phyloP scores from a whole-genome alignment of 2,888 invertebrate species.

The Myopa testacea region DNA sequence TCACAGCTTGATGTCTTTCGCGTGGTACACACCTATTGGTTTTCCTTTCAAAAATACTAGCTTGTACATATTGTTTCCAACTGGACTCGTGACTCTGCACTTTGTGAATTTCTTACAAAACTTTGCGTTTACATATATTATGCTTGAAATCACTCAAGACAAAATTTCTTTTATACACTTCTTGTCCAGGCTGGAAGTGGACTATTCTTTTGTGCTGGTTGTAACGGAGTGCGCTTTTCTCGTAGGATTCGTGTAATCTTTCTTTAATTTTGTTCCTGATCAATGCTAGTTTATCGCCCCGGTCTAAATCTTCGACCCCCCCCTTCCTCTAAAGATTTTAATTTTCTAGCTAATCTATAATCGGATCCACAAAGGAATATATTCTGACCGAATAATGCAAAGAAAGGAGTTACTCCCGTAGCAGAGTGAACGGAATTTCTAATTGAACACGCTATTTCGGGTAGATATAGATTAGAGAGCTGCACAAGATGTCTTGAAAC shows the following conservation, averaged over 20 bases:
- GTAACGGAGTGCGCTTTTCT: not conserved
- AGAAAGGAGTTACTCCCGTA: not conserved
- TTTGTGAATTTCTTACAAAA: not conserved
- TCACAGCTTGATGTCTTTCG: not conserved
- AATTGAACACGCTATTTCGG: not conserved
- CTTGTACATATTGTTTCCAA: constrained; percentile 8
- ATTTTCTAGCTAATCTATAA: not conserved
- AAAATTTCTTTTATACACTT: not conserved
- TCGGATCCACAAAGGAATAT: not conserved
- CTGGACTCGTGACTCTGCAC: not conserved
- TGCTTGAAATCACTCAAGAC: not conserved
- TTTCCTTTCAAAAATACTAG: not conserved
- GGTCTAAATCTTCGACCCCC: no score
- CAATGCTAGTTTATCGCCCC: not conserved
- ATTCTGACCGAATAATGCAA: not conserved
- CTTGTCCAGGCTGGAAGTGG: not conserved
- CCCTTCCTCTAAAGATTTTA: not conserved
- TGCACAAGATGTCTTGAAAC: no score
- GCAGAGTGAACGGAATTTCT: not conserved
- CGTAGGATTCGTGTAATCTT: not conserved
- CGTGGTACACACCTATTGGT: not conserved
- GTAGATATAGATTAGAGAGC: constrained; percentile 14
- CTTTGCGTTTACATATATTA: constrained; percentile 1
- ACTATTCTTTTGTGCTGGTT: not conserved
- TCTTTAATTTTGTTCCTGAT: not conserved